These are phyloP conservation scores for Amniataba percoides DNA, from an alignment of 2,797 vertebrate species.

Conservation along the genomic window DNA sequence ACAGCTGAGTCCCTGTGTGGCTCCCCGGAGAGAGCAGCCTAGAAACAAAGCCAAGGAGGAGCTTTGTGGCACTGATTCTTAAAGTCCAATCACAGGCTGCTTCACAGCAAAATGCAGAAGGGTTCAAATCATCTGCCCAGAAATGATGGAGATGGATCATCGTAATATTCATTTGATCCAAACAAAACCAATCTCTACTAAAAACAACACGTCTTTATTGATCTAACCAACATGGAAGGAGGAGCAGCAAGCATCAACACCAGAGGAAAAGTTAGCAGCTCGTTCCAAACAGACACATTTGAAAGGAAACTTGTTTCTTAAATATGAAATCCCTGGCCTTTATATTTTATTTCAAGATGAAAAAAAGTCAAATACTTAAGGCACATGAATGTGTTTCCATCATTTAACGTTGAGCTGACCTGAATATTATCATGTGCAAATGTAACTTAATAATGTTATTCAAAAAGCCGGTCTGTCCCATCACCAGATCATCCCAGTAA, in stretches of 20 bases:
- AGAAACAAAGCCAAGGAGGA: slow-evolving; percentile 47
- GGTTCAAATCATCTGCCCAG: not conserved
- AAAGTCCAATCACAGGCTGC: slow-evolving; percentile 11
- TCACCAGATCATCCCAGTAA: not conserved
- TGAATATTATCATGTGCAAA: not conserved
- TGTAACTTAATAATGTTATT: too few relatives aligned
- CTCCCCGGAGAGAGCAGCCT: slow-evolving; percentile 42
- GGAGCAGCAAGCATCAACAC: too few relatives aligned
- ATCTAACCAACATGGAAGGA: too few relatives aligned
- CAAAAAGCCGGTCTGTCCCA: too few relatives aligned
- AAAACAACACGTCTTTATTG: not conserved
- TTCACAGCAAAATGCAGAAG: not conserved
- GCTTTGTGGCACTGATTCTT: slow-evolving; percentile 16
- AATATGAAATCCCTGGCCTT: not conserved
- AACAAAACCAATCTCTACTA: not conserved
- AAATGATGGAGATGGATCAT: not conserved
- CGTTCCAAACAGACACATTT: too few relatives aligned
- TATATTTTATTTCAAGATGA: not conserved
- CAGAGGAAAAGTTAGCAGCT: too few relatives aligned
- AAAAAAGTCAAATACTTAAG: not conserved
- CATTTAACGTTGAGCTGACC: not conserved
- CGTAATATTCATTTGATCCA: not conserved
- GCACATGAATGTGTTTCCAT: not conserved
- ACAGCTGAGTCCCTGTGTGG: slow-evolving; percentile 55
- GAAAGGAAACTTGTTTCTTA: not conserved